phyloP scores from a whole-genome alignment of 2,888 invertebrate species.

The Temnothorax unifasciatus region DNA sequence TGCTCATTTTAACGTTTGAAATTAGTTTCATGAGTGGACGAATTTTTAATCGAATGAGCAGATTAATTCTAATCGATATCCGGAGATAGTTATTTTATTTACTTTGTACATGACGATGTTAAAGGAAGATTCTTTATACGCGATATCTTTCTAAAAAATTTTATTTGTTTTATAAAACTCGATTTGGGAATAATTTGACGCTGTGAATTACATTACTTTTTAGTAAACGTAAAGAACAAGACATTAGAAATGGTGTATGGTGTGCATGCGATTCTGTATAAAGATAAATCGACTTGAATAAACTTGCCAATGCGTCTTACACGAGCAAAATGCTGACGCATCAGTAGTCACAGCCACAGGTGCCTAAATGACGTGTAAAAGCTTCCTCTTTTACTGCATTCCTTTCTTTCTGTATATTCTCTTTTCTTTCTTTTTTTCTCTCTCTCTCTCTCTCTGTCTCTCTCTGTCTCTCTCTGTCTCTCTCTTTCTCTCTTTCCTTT shows the following conservation, averaged over 20 bases:
- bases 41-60: constrained; percentile 22
- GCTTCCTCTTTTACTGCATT: constrained; percentile 39
- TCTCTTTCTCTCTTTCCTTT: background rate
- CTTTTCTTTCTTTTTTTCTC: too few species aligned
- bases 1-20: background rate
- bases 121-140: background rate
- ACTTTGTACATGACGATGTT: background rate
- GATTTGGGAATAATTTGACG: background rate
- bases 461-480: constrained; percentile 9
- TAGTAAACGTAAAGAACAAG: background rate
- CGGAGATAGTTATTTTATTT: background rate
- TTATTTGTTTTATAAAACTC: background rate
- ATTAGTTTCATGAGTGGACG: constrained; percentile 26
- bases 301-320: constrained; percentile 30
- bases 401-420: constrained; percentile 37
- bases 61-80: background rate
- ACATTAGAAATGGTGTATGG: background rate
- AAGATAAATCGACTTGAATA: constrained; percentile 30
- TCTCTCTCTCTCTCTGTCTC: too few species aligned
- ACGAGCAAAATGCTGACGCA: constrained; percentile 28
- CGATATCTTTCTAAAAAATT: background rate
- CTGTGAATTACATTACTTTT: background rate
- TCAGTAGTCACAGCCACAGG: constrained; percentile 71
- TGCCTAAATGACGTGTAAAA: constrained; percentile 70
- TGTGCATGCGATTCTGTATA: background rate